Base-by-base conservation (phyloP, 2,888 invertebrate genomes). In the Andrena haemorrhoa region DNA sequence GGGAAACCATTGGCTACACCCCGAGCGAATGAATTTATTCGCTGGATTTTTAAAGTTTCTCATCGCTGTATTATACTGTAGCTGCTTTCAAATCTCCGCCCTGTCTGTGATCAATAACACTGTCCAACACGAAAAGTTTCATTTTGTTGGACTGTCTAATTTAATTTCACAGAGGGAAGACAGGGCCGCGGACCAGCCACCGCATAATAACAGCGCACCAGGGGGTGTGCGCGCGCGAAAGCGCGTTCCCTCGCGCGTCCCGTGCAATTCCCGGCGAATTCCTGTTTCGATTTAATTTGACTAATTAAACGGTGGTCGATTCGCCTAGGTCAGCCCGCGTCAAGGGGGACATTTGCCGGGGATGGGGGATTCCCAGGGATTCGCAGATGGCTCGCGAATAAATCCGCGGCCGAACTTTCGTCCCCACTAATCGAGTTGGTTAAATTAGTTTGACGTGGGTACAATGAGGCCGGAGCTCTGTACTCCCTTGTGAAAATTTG, bases 281-380 rank as follows among this genome's bases (percentile, higher is more conserved):
- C 29, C 79, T 66, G 71, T 78, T 71, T 78, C 20, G 47, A 60
- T 47, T 71, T 79, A 66, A 66, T 71, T 71, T 47, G 31, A 35
- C 41, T 53, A 71, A 79, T 75, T 70, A 53, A 75, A 79, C 56
- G 35, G 4, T 26, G 64, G 10, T n/a, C 29, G 68, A 12, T 53
- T 61, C 29, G 47, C 6, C 26, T 10, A 2, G 56, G 47, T 63
- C 61, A 47, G 58, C 41, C 7, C 4, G 26, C 12, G 23, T 29
- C 66, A 4, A n/a, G 7, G 31, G 56, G 41, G n/a, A 33, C 33
- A 23, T 61, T 23, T 3, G 7, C 56, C 10, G 29, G 12, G 64
- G 51, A 29, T n/a, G 7, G 1, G 51, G 53, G 12, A 63, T 53
- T 53, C 53, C 51, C 7, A 10, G 20, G 23, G 33, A 47, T 16